Evolutionary conservation across 30 jellyfish, hydroid and myxozoan genomes (phyloP).

Genomic region (Cassiopea andromeda): DNA sequence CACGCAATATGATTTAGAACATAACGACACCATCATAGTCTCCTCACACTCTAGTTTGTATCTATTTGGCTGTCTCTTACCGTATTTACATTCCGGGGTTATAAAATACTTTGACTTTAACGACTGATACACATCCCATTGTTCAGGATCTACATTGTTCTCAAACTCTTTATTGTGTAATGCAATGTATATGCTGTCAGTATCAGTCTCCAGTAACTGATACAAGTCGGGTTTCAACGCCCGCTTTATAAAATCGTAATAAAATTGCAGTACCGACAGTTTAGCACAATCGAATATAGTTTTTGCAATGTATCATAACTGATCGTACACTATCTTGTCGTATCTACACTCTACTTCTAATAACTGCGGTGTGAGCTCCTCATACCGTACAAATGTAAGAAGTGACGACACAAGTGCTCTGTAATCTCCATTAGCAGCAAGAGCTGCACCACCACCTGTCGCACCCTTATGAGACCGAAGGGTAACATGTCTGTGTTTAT

Average conservation of each 20-base stretch:
- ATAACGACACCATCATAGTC: background rate
- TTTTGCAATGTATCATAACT: background rate
- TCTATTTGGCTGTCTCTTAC: conserved; percentile 1
- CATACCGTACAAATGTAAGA: background rate
- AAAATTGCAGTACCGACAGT: background rate
- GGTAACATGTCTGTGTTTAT: no score
- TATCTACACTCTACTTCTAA: no score
- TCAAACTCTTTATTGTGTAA: background rate
- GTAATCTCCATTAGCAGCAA: background rate
- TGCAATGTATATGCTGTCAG: background rate
- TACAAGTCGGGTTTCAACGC: background rate
- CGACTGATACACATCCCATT: background rate
- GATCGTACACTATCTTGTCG: background rate
- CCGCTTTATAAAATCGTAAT: background rate
- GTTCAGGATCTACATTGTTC: background rate
- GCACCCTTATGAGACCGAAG: background rate
- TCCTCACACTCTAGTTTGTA: conserved; percentile 3
- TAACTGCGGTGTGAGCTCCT: background rate
- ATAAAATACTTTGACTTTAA: background rate
- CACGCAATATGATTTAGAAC: conserved; percentile 1
- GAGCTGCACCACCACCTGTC: background rate
- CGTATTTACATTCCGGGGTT: background rate
- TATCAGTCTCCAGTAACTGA: background rate
- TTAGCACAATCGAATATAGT: background rate
- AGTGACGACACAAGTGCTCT: background rate